Evolutionary conservation across 2,888 invertebrate species (phyloP), one percentile per base, ranked within the genome.

Genomic region (Patella pellucida): DNA sequence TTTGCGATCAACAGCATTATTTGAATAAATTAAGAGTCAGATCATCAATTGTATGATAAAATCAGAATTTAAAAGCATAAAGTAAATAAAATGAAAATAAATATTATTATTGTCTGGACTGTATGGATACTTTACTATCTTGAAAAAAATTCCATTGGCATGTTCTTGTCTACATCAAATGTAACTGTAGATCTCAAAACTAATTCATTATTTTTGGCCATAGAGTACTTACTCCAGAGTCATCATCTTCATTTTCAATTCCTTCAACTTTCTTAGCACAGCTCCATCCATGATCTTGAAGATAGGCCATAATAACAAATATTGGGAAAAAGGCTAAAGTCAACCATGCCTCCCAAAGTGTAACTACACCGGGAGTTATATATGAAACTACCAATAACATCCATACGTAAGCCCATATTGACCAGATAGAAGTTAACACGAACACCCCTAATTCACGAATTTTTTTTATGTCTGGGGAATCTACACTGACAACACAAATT

Each of bases 331-430:
- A 89, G 11, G 79, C 81, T 68, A 90, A 79, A 1, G 90, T 90
- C 15, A 89, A 73, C 86, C 88, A 87, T 7, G 89, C 90, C 76
- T 90, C 90, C 88, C 88, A 89, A 0, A 84, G 82, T 41, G 86
- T 85, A 0, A 90, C 82, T 51, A 79, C 82, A 7, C 86, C 86
- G 0, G 89, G 89, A 3, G 85, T 78, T 68, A 85, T 84, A 73
- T 82, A 85, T 62, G 81, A 78, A 14, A 89, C 86, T 16, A 86
- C 86, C 16, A 90, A 69, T 78, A 89, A 82, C 88, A 90, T 89
- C 90, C 90, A 90, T n/a, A 89, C 72, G 77, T 90, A 90, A 27
- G 90, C 90, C 84, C 86, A 88, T 23, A 90, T 81, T n/a, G 88
- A 88, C 86, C 88, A 89, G 50, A 83, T 75, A 14, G 88, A 84